Evolutionary conservation across 2,888 invertebrate species (phyloP).

Genomic region (Calephelis perditalis): DNA sequence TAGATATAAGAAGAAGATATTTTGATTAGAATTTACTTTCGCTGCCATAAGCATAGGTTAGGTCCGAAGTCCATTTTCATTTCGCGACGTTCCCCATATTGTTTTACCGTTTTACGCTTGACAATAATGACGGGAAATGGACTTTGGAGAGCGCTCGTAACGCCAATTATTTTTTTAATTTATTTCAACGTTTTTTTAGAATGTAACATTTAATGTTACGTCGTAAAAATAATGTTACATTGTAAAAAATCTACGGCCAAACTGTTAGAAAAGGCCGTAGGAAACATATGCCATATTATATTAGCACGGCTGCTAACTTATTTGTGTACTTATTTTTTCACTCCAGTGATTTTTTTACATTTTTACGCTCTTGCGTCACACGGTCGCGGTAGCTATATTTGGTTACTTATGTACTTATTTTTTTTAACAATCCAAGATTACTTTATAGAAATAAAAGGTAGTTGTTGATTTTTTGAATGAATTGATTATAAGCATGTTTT

Average conservation of each 20-base stretch:
- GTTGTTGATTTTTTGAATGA: conserved; percentile 19
- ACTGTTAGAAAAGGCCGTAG: not conserved
- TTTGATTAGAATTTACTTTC: conserved; percentile 58
- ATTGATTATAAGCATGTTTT: conserved; percentile 24
- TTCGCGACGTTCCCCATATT: conserved; percentile 30
- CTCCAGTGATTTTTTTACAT: conserved; percentile 37
- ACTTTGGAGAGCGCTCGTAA: conserved; percentile 23
- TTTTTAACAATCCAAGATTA: conserved; percentile 15
- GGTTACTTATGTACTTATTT: conserved; percentile 15
- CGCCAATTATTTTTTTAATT: conserved; percentile 11
- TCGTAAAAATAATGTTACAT: conserved; percentile 14
- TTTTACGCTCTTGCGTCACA: conserved; percentile 27
- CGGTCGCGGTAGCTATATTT: conserved; percentile 30
- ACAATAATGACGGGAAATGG: conserved; percentile 32
- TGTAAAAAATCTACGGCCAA: conserved; percentile 9
- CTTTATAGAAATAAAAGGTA: conserved; percentile 16
- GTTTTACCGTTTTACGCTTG: conserved; percentile 27
- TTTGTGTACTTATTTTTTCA: conserved; percentile 34
- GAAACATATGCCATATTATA: conserved; percentile 20
- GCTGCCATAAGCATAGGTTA: conserved; percentile 63
- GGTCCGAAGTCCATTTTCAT: conserved; percentile 47
- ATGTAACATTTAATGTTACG: conserved; percentile 16
- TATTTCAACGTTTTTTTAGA: conserved; percentile 17
- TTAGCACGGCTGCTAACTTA: conserved; percentile 35
- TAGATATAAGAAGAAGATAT: conserved; percentile 61